Percentiles rank a stretch among this genome's conserved stretches.
Conservation (phyloP, 53 echinoderm and acorn worm species). For the Antedon mediterranea region DNA sequence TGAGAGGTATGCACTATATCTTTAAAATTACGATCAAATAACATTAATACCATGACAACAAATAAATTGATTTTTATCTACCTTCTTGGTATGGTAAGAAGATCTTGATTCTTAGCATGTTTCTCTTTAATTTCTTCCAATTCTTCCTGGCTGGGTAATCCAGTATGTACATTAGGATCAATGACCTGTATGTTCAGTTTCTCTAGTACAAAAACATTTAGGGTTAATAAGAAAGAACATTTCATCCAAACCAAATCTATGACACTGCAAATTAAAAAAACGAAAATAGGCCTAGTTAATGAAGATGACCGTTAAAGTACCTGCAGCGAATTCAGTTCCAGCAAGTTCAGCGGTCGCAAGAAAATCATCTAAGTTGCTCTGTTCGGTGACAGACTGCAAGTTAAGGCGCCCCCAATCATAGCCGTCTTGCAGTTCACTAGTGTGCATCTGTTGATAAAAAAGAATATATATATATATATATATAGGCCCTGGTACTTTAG, state of each 20-base stretch:
- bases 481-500: no score
- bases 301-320: no score
- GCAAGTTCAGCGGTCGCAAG: slow-evolving; percentile 77
- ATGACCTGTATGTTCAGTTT: slow-evolving; percentile 74
- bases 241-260: no score
- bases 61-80: slow-evolving; percentile 3
- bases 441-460: slow-evolving; percentile 45
- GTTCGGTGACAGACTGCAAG: slow-evolving; percentile 82
- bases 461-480: no score
- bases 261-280: no score
- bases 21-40: no score
- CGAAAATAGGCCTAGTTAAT: no score
- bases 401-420: slow-evolving; percentile 90
- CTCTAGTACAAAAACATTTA: slow-evolving; percentile 38
- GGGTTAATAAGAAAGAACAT: no score
- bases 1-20: no score
- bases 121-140: slow-evolving; percentile 45
- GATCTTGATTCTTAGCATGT: slow-evolving; percentile 57
- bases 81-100: slow-evolving; percentile 80
- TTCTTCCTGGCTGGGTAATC: slow-evolving; percentile 61
- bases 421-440: slow-evolving; percentile 88
- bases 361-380: slow-evolving; percentile 82
- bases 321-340: slow-evolving; percentile 90
- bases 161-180: slow-evolving; percentile 40
- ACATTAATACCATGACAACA: no score